Percentiles rank a stretch among this genome's conserved stretches.
These are phyloP conservation scores for Acanthosepion lycidas DNA, from an alignment of 2,888 invertebrate species.

Conservation along the genomic window DNA sequence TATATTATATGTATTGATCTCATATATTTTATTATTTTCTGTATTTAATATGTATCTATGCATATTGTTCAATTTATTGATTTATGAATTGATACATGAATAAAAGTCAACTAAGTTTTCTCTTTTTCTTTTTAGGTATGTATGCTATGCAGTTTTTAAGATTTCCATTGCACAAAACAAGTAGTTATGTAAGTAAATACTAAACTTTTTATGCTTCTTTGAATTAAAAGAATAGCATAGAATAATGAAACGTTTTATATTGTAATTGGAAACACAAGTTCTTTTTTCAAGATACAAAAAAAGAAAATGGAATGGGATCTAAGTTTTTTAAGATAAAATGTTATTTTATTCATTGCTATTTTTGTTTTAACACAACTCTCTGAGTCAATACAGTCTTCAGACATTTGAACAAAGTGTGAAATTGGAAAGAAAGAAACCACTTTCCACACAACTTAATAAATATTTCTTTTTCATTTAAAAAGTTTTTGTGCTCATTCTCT, in stretches of 20 bases:
- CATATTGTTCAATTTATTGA: background rate
- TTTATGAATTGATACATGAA: background rate
- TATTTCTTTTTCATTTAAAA: no score
- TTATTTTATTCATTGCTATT: no score
- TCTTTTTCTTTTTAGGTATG: background rate
- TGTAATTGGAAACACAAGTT: background rate
- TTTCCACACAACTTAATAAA: no score
- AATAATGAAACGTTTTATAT: background rate
- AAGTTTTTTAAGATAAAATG: no score
- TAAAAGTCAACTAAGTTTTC: background rate
- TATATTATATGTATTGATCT: slow-evolving; percentile 8
- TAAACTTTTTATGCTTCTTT: background rate
- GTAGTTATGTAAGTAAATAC: background rate
- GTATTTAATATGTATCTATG: background rate
- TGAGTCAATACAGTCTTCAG: no score
- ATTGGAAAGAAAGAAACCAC: no score
- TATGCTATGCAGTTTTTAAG: background rate
- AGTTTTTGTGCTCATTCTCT: no score
- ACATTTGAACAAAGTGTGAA: no score
- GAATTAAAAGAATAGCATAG: background rate
- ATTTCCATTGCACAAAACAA: background rate
- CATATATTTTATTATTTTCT: background rate
- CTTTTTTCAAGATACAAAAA: no score
- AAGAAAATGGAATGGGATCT: no score
- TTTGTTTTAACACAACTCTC: no score